Evolutionary conservation across 2,888 invertebrate species (phyloP).

Genomic region (Cabera pusaria): DNA sequence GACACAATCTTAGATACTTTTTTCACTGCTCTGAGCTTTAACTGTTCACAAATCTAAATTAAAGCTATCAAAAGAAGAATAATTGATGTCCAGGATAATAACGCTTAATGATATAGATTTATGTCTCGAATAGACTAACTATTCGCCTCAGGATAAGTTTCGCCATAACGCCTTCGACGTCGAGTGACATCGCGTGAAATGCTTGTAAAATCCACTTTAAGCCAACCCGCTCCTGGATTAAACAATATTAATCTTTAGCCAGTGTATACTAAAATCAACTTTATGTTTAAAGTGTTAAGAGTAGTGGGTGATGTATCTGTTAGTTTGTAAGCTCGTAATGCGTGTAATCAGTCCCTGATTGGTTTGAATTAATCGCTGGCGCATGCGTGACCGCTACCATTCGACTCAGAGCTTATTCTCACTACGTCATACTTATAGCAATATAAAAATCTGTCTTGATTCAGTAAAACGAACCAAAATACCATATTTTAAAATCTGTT

Average conservation of each 20-base stretch:
- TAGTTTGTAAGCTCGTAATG: constrained; percentile 67
- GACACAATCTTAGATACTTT: too few species aligned
- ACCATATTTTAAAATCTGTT: too few species aligned
- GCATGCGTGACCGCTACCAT: constrained; percentile 79
- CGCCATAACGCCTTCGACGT: constrained; percentile 31
- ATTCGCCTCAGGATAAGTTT: constrained; percentile 46
- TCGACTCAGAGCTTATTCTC: constrained; percentile 48
- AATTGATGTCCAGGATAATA: constrained; percentile 29
- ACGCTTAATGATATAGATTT: constrained; percentile 44
- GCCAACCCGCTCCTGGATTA: constrained; percentile 44
- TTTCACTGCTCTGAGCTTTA: too few species aligned
- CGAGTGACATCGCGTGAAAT: constrained; percentile 70
- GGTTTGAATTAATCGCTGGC: constrained; percentile 79
- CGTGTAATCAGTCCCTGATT: constrained; percentile 81
- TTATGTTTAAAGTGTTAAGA: constrained; percentile 40
- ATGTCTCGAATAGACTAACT: constrained; percentile 34
- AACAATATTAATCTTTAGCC: background rate
- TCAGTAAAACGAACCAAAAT: too few species aligned
- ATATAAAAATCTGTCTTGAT: too few species aligned
- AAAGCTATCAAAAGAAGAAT: constrained; percentile 2
- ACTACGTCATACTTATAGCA: constrained; percentile 20
- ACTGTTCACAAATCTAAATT: background rate
- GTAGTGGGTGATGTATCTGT: constrained; percentile 34
- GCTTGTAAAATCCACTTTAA: constrained; percentile 59
- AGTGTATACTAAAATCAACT: constrained; percentile 31